These are phyloP conservation scores for Leptarthrus brevirostris DNA, from an alignment of 2,888 invertebrate species.

Conservation along the genomic window DNA sequence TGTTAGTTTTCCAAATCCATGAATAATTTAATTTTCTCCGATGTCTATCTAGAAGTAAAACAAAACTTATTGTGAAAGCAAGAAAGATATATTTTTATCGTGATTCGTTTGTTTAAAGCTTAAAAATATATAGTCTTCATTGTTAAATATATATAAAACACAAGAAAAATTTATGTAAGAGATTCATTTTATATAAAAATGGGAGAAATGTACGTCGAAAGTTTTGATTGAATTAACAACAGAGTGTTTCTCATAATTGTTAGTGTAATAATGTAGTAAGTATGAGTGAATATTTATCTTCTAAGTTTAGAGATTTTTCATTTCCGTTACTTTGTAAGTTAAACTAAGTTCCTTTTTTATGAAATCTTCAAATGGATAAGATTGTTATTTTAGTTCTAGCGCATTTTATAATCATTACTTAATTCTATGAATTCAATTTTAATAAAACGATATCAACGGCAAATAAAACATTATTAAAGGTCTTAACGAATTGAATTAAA, in stretches of 20 bases:
- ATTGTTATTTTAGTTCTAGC: constrained; percentile 3
- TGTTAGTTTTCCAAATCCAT: constrained; percentile 34
- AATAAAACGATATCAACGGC: constrained; percentile 17
- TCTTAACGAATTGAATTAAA: constrained; percentile 24
- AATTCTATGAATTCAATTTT: constrained; percentile 36
- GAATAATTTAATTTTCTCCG: constrained; percentile 10
- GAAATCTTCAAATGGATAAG: neutral
- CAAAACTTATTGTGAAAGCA: constrained; percentile 7
- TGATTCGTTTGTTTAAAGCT: constrained; percentile 49
- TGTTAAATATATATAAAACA: constrained; percentile 50
- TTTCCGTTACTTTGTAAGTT: neutral
- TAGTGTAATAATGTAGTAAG: neutral
- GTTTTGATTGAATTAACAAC: constrained; percentile 6
- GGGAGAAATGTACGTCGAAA: neutral
- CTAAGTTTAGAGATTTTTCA: neutral
- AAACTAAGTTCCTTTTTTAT: neutral
- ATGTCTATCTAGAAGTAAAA: constrained; percentile 34
- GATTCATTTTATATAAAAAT: constrained; percentile 25
- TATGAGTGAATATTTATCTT: neutral
- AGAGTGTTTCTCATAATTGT: constrained; percentile 12
- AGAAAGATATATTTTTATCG: constrained; percentile 33
- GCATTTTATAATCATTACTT: neutral
- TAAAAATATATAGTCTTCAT: constrained; percentile 46
- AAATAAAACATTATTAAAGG: constrained; percentile 29
- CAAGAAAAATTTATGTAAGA: constrained; percentile 48